phyloP scores from a whole-genome alignment of 2,797 vertebrate genomes.

The Morus bassanus region DNA sequence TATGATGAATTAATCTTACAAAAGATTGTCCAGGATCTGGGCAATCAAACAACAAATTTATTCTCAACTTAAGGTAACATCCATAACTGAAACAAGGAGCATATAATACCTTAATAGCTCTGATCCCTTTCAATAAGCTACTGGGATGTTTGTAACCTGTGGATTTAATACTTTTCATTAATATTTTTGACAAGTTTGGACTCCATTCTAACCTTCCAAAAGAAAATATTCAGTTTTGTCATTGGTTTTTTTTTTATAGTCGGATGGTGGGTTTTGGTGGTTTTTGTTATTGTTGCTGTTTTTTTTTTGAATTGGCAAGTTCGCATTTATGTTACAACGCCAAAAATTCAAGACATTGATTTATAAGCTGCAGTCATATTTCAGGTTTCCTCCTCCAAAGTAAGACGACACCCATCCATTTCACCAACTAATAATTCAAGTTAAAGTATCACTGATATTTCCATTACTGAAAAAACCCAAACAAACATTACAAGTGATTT shows the following conservation, averaged over 20 bases:
- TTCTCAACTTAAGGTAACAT: conserved; percentile 2
- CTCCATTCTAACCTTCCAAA: background rate
- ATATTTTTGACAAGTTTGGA: background rate
- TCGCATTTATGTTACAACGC: background rate
- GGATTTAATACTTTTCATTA: background rate
- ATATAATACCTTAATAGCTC: background rate
- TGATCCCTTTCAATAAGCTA: background rate
- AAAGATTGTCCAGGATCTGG: background rate
- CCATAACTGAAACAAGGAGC: background rate
- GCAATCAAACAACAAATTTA: background rate
- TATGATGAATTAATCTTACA: no score
- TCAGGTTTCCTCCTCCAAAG: background rate
- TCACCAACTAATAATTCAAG: background rate
- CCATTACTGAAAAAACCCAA: background rate
- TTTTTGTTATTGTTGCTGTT: background rate
- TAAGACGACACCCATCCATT: background rate
- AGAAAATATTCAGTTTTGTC: background rate
- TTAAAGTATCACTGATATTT: background rate
- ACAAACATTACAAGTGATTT: background rate
- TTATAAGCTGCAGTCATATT: background rate
- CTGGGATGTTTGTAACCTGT: background rate
- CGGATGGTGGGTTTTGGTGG: background rate
- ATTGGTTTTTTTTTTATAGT: no score
- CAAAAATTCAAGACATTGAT: background rate
- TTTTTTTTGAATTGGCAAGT: background rate